phyloP scores from a whole-genome alignment of 1,140 invertebrate genomes.

The Macrobrachium rosenbergii region DNA sequence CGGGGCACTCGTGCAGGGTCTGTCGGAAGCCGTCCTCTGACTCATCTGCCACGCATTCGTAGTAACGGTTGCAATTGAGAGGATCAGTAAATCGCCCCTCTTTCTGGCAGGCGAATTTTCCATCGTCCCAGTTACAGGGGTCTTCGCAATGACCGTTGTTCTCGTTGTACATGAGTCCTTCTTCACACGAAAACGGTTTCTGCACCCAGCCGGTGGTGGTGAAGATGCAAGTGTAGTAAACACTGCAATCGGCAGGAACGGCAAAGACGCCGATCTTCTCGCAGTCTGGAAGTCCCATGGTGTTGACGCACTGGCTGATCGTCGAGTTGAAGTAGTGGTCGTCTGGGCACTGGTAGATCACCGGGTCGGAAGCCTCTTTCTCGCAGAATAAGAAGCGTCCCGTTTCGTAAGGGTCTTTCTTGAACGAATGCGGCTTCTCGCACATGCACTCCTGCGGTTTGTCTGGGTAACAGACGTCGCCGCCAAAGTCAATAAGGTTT shows the following conservation, averaged over 20 bases:
- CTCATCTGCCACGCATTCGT: constrained; percentile 13
- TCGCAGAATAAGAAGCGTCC: constrained; percentile 15
- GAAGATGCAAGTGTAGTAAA: constrained; percentile 17
- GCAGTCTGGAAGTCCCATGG: not conserved
- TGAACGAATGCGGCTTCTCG: not conserved
- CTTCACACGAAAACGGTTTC: not conserved
- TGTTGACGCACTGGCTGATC: not conserved
- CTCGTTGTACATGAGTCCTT: constrained; percentile 18
- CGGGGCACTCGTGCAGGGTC: not conserved
- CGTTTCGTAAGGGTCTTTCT: not conserved
- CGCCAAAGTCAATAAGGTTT: not conserved
- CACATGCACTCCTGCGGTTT: constrained; percentile 8
- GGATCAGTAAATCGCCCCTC: constrained; percentile 20
- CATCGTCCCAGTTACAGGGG: constrained; percentile 3
- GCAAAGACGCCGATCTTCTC: not conserved
- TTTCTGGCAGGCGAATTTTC: not conserved
- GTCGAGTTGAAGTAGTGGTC: not conserved
- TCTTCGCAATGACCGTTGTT: not conserved
- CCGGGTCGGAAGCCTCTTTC: not conserved
- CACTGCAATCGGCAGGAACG: not conserved
- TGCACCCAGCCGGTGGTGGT: constrained; percentile 21
- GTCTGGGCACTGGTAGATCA: not conserved
- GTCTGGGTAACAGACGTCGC: constrained; percentile 12
- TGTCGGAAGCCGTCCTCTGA: not conserved
- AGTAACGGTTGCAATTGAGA: constrained; percentile 1